phyloP scores from a whole-genome alignment of 2,113 vertebrate species.

The Hydrochoerus hydrochaeris region DNA sequence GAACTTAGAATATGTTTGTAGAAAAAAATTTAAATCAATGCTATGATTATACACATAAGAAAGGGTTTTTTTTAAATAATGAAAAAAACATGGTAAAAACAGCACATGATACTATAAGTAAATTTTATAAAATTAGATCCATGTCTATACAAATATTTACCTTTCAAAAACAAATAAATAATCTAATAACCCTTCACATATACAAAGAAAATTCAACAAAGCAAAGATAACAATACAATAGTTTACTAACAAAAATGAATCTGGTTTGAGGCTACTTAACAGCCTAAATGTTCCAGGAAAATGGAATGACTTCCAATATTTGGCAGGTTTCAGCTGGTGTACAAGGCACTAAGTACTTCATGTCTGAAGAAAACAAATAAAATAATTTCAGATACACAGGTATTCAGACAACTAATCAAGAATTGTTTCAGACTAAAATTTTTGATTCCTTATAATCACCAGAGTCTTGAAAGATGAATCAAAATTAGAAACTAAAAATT shows the following conservation, averaged over 20 bases:
- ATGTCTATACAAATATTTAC: not conserved
- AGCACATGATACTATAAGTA: not conserved
- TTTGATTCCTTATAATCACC: not conserved
- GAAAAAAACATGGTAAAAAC: not conserved
- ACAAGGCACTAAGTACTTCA: not conserved
- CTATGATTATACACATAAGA: not conserved
- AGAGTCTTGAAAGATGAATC: not conserved
- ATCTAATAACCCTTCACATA: not conserved
- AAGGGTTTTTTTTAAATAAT: not conserved
- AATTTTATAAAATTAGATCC: not conserved
- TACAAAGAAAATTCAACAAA: constrained; percentile 20
- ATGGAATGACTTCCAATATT: not conserved
- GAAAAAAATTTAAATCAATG: not conserved
- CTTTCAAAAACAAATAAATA: constrained; percentile 53
- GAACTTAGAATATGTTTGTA: not conserved
- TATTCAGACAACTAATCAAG: constrained; percentile 9
- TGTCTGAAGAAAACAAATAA: not conserved
- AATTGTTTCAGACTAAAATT: not conserved
- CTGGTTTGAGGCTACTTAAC: not conserved
- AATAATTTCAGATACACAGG: not conserved
- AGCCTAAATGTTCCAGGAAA: not conserved
- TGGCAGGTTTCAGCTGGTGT: not conserved
- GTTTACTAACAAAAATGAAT: not conserved
- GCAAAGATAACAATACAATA: not conserved
- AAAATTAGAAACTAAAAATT: not conserved